A percentile compares a stretch with the other conserved stretches of the same genome.
phyloP scores from a whole-genome alignment of 2,888 invertebrate species.

The Lottia gigantea region DNA sequence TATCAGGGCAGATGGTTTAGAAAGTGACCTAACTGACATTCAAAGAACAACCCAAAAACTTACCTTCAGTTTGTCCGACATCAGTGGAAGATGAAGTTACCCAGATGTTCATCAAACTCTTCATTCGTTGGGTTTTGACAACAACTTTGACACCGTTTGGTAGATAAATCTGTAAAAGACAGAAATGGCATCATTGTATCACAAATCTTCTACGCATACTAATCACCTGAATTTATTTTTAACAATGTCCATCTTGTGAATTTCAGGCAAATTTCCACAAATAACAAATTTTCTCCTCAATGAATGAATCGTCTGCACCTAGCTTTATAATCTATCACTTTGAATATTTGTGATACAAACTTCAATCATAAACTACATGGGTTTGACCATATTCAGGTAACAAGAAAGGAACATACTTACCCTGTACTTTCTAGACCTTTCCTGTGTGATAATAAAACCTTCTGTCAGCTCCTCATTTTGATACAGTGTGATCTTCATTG shows the following conservation, averaged over 20 bases:
- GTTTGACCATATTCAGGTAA: too few species aligned
- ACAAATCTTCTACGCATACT: too few species aligned
- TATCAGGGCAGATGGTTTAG: too few species aligned
- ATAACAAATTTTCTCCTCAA: too few species aligned
- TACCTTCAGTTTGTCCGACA: constrained; percentile 16
- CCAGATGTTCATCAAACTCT: constrained; percentile 31
- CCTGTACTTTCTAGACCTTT: background rate
- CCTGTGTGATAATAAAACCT: constrained; percentile 18
- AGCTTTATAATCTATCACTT: too few species aligned
- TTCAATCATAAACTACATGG: too few species aligned
- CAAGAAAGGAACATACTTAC: background rate
- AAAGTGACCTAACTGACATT: too few species aligned
- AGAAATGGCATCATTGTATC: too few species aligned
- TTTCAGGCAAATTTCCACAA: too few species aligned
- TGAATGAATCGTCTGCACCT: too few species aligned
- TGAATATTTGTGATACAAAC: background rate
- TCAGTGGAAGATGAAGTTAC: constrained; percentile 28
- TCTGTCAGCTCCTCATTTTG: constrained; percentile 39
- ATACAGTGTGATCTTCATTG: constrained; percentile 31
- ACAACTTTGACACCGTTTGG: constrained; percentile 42
- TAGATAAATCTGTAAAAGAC: constrained; percentile 33
- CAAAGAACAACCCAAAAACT: background rate
- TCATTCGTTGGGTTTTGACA: constrained; percentile 26
- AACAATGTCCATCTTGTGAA: too few species aligned
- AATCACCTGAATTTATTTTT: too few species aligned